Base-by-base conservation (phyloP, 2,113 vertebrate species). In the Ictalurus furcatus region DNA sequence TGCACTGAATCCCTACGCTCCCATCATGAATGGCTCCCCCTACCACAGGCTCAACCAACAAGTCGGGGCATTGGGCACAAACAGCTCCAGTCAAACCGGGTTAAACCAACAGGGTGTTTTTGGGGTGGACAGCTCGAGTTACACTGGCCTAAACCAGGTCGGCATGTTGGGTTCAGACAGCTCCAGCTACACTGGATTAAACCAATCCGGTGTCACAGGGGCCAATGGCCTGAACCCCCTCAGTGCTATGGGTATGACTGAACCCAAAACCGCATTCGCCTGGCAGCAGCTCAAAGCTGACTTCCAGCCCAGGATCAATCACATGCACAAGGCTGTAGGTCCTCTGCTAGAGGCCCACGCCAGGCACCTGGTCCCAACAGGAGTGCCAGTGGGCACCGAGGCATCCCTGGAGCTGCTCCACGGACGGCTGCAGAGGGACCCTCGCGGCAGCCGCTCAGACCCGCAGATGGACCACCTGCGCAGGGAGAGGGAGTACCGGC, bases 201-300 rank as follows among this genome's bases (percentile, higher is more conserved):
- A 93, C 85, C 93, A 95, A 88, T 90, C 92, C 30, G 84, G 92
- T 52, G 91, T 90, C 88, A 91, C 91, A n/a, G 93, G 93, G 71
- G 92, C 94, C 92, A 88, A 90, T 65, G 86, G 88, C 78, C 78
- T 90, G 59, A 90, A 85, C 61, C 85, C 87, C 78, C 79, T 89
- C 17, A 90, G 91, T 71, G 89, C 85, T 65, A 94, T 94, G 54
- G 94, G 93, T 76, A 93, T 95, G 81, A 93, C 94, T 91, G 97
- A 97, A 85, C 93, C 95, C 71, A 96, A 96, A 88, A 95, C 97
- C n/a, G 96, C 96, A 0, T 97, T 97, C 0, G 97, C 97, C 40
- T 96, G 97, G 92, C 97, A 97, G 90, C 97, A 98, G 89, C 94
- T 97, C 71, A 97, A 96, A 84, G 96, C 96, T 0, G 97, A 98